These are phyloP conservation scores for Sarcophaga bullata DNA, from an alignment of 1,140 invertebrate genomes.

Conservation along the genomic window DNA sequence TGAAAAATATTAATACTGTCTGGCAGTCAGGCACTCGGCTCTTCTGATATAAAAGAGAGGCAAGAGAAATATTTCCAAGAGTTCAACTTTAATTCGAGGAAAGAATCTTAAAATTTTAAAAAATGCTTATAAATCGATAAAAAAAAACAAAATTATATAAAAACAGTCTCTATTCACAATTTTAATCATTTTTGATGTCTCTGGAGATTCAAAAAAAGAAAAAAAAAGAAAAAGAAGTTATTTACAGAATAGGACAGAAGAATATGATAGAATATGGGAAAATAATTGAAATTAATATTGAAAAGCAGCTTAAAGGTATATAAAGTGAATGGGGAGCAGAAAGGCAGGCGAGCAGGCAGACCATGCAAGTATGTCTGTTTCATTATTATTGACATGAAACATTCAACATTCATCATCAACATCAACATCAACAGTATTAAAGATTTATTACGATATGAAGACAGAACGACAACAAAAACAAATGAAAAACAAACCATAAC, in stretches of 20 bases:
- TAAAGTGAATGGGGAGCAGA: too few species aligned
- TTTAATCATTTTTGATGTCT: neutral
- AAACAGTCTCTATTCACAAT: too few species aligned
- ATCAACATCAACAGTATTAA: neutral
- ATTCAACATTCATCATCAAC: neutral
- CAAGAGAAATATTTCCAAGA: too few species aligned
- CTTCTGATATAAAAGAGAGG: too few species aligned
- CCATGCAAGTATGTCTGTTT: neutral
- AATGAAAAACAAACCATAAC: neutral
- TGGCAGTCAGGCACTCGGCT: too few species aligned
- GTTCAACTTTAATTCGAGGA: too few species aligned
- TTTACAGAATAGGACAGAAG: neutral
- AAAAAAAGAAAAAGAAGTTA: neutral
- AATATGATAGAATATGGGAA: neutral
- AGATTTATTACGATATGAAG: neutral
- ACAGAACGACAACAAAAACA: neutral
- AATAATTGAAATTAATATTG: neutral
- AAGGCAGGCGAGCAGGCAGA: too few species aligned
- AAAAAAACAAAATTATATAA: too few species aligned
- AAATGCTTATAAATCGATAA: too few species aligned
- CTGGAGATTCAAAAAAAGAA: neutral
- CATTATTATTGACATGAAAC: slow-evolving; percentile 5
- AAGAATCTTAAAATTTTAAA: too few species aligned
- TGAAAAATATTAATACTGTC: too few species aligned
- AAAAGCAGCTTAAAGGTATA: neutral